phyloP scores from a whole-genome alignment of 2,113 vertebrate species.

The Onychostruthus taczanowskii region DNA sequence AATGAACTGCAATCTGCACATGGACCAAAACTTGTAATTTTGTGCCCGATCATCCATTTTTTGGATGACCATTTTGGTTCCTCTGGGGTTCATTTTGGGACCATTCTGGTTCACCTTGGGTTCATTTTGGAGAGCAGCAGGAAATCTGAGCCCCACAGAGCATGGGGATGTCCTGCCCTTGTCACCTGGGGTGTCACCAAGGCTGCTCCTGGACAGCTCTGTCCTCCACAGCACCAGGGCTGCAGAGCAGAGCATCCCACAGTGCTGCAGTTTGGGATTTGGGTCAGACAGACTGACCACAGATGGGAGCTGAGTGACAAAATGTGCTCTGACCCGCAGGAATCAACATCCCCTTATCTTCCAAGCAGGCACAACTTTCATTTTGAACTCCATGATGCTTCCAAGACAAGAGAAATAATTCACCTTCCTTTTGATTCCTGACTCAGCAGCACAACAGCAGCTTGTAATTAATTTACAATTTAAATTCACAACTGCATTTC shows the following conservation, averaged over 20 bases:
- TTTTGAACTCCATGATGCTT: fast-evolving
- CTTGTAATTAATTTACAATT: neutral
- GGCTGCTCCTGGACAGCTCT: neutral
- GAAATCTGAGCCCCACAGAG: neutral
- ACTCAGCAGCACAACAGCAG: neutral
- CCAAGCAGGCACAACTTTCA: neutral
- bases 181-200: neutral
- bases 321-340: neutral
- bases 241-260: neutral
- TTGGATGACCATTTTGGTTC: no score
- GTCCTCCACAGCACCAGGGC: fast-evolving
- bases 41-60: neutral
- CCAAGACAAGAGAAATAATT: neutral
- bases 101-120: neutral
- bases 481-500: neutral
- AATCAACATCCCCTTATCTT: neutral
- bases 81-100: neutral
- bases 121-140: neutral
- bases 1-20: no score
- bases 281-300: neutral
- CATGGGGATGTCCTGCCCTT: fast-evolving
- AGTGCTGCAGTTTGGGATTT: neutral
- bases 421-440: neutral
- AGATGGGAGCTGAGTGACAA: fast-evolving
- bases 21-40: neutral